Evolutionary conservation across 2,797 vertebrate species (phyloP).

Genomic region (Lepidocolaptes lacrymiger): DNA sequence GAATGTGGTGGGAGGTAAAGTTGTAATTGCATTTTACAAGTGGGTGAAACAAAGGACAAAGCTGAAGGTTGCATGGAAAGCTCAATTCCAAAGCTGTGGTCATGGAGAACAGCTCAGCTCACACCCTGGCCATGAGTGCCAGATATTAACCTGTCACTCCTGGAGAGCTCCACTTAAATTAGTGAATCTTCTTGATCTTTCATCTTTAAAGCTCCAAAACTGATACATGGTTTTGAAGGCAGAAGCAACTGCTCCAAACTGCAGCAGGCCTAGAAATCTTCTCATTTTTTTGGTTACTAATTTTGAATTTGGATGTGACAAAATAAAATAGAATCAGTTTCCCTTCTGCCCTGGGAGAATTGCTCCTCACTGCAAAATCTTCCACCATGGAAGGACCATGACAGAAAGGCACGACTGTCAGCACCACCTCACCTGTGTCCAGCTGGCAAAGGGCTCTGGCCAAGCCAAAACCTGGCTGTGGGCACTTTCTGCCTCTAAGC

Average conservation of each 20-base stretch:
- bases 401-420: too few species aligned
- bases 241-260: background rate
- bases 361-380: background rate
- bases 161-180: background rate
- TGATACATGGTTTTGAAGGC: background rate
- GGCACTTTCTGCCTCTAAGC: too few species aligned
- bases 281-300: background rate
- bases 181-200: too few species aligned
- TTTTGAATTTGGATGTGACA: background rate
- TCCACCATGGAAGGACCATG: background rate
- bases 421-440: too few species aligned
- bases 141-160: background rate
- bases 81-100: background rate
- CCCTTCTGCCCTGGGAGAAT: background rate
- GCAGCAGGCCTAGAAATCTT: background rate
- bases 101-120: background rate
- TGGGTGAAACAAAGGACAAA: background rate
- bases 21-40: background rate
- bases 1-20: background rate
- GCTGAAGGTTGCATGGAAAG: rapidly evolving
- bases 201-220: background rate
- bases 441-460: too few species aligned
- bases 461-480: too few species aligned
- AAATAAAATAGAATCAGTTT: background rate
- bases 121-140: background rate